phyloP scores from a whole-genome alignment of 1,140 invertebrate species.

The Drosophila ercepeae region DNA sequence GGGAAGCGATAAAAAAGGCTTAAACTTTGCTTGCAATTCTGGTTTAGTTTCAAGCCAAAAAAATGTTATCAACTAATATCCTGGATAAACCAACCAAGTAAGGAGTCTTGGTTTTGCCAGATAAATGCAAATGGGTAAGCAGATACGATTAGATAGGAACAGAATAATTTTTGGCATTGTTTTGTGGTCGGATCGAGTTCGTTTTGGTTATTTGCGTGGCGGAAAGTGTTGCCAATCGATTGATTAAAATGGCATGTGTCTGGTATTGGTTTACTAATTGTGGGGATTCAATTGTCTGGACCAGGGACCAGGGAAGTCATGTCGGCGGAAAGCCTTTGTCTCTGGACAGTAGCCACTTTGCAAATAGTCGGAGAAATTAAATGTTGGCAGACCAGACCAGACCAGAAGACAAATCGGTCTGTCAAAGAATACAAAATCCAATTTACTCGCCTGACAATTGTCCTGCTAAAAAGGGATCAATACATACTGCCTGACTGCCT shows the following conservation, averaged over 20 bases:
- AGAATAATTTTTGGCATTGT: conserved; percentile 50
- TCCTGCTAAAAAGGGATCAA: conserved; percentile 58
- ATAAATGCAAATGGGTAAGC: conserved; percentile 23
- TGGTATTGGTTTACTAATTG: conserved; percentile 74
- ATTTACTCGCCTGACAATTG: conserved; percentile 68
- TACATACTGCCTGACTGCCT: conserved; percentile 21
- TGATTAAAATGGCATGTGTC: conserved; percentile 61
- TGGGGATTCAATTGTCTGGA: not conserved
- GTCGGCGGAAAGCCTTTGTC: conserved; percentile 45
- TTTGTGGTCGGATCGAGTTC: conserved; percentile 19
- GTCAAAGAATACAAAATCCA: conserved; percentile 66
- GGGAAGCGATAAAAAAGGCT: conserved; percentile 23
- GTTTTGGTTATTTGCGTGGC: conserved; percentile 12
- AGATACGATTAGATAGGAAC: conserved; percentile 48
- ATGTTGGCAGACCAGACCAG: conserved; percentile 21
- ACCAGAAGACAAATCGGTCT: conserved; percentile 32
- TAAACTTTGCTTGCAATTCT: conserved; percentile 3
- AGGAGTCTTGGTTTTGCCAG: conserved; percentile 11
- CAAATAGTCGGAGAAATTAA: conserved; percentile 41
- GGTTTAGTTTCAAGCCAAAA: not conserved
- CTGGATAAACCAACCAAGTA: conserved; percentile 21
- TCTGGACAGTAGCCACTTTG: conserved; percentile 31
- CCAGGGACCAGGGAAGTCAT: no score
- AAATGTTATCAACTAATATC: not conserved
- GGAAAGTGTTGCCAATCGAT: conserved; percentile 53